A percentile compares a stretch with the other conserved stretches of the same genome.
These are phyloP conservation scores for Pionites leucogaster DNA, from an alignment of 2,113 vertebrate species.

Conservation along the genomic window DNA sequence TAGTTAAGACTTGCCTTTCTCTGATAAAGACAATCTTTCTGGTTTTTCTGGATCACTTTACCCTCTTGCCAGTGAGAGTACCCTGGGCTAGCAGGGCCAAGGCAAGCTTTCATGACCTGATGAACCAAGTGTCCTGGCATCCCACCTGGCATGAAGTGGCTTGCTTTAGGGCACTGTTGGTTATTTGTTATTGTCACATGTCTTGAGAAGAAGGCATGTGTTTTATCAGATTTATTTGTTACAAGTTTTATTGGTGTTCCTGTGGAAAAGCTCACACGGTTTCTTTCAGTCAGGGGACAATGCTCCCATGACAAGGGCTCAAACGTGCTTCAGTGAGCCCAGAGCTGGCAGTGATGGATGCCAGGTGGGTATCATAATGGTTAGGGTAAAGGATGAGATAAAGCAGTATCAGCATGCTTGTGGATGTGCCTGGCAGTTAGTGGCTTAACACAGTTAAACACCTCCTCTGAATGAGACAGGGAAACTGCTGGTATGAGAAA, in stretches of 20 bases:
- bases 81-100: background rate
- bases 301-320: rapidly evolving
- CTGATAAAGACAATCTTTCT: background rate
- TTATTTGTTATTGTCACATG: background rate
- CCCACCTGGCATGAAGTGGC: background rate
- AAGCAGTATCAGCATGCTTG: rapidly evolving
- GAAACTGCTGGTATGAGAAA: background rate
- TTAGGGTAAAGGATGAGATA: background rate
- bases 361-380: rapidly evolving
- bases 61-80: background rate
- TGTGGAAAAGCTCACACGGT: background rate
- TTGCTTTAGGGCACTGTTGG: background rate
- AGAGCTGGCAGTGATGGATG: background rate
- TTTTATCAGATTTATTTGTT: background rate
- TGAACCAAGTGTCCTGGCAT: background rate
- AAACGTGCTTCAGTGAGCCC: rapidly evolving
- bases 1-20: background rate
- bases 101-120: background rate
- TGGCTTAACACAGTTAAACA: background rate
- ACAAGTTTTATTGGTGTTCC: rapidly evolving
- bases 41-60: background rate
- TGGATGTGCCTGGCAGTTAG: background rate
- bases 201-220: background rate
- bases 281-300: background rate
- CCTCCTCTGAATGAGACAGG: rapidly evolving